Percentiles rank a stretch among this genome's conserved stretches.
Evolutionary conservation across 2,113 vertebrate genomes (phyloP).

Genomic region (Macrotis lagotis): DNA sequence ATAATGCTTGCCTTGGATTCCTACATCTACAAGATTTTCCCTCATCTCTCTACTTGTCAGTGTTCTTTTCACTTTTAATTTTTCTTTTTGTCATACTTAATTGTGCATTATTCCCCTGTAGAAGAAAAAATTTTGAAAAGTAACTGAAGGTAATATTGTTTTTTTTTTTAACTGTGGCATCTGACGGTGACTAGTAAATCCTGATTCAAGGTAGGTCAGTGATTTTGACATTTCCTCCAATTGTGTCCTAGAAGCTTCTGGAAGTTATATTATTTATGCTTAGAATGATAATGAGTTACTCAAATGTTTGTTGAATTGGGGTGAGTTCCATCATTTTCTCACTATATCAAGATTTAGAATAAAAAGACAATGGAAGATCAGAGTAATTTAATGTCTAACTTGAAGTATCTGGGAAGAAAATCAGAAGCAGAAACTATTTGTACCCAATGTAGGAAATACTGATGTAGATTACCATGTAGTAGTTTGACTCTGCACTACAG

Average conservation of each 20-base stretch:
- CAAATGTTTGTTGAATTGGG: neutral
- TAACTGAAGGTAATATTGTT: neutral
- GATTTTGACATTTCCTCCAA: neutral
- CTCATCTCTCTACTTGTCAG: too few species aligned
- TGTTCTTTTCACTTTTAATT: too few species aligned
- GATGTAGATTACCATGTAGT: too few species aligned
- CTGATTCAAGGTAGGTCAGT: neutral
- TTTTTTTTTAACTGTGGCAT: neutral
- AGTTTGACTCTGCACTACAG: too few species aligned
- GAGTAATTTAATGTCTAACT: neutral
- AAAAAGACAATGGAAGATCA: neutral
- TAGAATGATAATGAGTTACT: neutral
- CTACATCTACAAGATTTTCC: too few species aligned
- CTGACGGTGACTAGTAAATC: neutral
- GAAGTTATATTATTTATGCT: neutral
- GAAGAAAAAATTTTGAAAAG: too few species aligned
- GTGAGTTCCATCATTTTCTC: too few species aligned
- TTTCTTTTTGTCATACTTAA: too few species aligned
- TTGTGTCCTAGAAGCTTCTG: neutral
- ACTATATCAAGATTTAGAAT: neutral
- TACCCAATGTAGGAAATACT: neutral
- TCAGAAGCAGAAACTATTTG: neutral
- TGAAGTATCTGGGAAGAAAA: neutral
- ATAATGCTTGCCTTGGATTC: neutral
- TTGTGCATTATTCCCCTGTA: too few species aligned